phyloP scores from a whole-genome alignment of 1,140 invertebrate genomes.

The Glomeris maerens region DNA sequence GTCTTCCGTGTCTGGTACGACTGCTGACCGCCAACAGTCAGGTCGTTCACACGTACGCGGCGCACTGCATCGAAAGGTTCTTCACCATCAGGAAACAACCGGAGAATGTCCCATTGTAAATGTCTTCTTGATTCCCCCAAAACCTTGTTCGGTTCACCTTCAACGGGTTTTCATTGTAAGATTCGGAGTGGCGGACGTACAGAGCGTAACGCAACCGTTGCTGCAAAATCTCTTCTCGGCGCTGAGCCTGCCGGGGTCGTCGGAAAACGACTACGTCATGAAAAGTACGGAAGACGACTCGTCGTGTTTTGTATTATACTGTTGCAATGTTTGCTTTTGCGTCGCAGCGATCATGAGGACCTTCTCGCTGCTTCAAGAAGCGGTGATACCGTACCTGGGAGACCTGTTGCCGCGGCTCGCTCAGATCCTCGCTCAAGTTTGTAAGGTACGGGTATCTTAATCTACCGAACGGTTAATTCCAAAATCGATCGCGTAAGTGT shows the following conservation, averaged over 20 bases:
- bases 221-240: slow-evolving; percentile 59
- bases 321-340: slow-evolving; percentile 11
- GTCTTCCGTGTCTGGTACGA: slow-evolving; percentile 62
- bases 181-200: slow-evolving; percentile 21
- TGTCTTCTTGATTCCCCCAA: too few species aligned
- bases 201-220: slow-evolving; percentile 39
- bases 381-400: slow-evolving; percentile 61
- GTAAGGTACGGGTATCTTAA: slow-evolving; percentile 40
- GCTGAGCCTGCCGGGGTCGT: slow-evolving; percentile 51
- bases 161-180: not conserved
- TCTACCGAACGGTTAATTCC: too few species aligned
- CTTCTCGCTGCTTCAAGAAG: slow-evolving; percentile 63
- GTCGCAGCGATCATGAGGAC: slow-evolving; percentile 70
- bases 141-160: too few species aligned
- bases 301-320: slow-evolving; percentile 6
- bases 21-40: slow-evolving; percentile 50
- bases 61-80: slow-evolving; percentile 78
- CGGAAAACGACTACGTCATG: slow-evolving; percentile 95
- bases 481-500: too few species aligned
- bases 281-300: slow-evolving; percentile 45
- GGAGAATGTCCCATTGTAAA: too few species aligned
- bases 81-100: slow-evolving; percentile 61
- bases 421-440: slow-evolving; percentile 62
- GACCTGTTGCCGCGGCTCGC: slow-evolving; percentile 69
- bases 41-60: slow-evolving; percentile 90